Evolutionary conservation across 1,140 invertebrate species (phyloP).

Genomic region (Brachionus koreanus): DNA sequence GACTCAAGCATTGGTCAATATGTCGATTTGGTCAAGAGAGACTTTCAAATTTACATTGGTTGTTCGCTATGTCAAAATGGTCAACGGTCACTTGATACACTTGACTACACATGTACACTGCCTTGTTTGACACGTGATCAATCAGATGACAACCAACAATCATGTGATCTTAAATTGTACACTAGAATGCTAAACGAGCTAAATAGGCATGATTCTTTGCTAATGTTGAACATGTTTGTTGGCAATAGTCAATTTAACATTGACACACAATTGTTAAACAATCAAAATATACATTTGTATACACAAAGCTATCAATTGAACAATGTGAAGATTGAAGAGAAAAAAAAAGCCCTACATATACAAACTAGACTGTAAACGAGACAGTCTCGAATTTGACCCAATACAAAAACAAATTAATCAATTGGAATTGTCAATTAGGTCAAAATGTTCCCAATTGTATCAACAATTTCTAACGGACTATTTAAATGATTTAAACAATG

Average conservation of each 20-base stretch:
- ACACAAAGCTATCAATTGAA: not conserved
- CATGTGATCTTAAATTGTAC: not conserved
- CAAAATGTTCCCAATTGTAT: not conserved
- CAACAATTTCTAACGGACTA: conserved; percentile 23
- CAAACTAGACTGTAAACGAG: not conserved
- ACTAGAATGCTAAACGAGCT: not conserved
- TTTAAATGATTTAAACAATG: conserved; percentile 10
- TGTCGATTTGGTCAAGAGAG: not conserved
- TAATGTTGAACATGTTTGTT: not conserved
- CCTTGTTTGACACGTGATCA: too few species aligned
- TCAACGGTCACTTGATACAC: not conserved
- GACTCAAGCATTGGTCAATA: too few species aligned
- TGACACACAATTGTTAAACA: not conserved
- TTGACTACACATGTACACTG: not conserved
- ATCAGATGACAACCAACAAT: too few species aligned
- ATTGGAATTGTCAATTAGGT: not conserved
- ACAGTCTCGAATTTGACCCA: not conserved
- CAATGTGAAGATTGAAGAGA: not conserved
- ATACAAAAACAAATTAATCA: conserved; percentile 9
- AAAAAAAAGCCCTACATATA: not conserved
- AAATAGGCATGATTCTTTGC: not conserved
- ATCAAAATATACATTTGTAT: not conserved
- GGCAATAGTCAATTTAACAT: not conserved
- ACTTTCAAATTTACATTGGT: not conserved
- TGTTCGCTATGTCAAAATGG: not conserved